A percentile compares a stretch with the other conserved stretches of the same genome.
Evolutionary conservation across 2,113 vertebrate genomes (phyloP).

Genomic region (Otocyon megalotis): DNA sequence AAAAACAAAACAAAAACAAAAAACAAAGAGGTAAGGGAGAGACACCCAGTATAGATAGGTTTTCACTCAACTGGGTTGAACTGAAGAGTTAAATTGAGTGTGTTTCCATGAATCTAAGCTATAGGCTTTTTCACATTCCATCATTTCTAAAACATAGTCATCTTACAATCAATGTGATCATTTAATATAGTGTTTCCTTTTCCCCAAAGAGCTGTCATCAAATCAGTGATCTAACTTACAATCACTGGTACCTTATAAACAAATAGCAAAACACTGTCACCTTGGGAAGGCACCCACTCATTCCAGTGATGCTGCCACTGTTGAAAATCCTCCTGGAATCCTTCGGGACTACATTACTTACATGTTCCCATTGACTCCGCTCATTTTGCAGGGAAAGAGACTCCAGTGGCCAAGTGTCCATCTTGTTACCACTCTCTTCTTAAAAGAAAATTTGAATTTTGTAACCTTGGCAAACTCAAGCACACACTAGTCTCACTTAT

Average conservation of each 20-base stretch:
- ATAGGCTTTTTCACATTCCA: background rate
- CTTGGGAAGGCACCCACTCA: background rate
- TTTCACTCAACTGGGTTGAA: background rate
- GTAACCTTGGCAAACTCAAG: background rate
- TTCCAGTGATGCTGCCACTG: background rate
- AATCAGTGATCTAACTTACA: slow-evolving; percentile 15
- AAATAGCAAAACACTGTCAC: background rate
- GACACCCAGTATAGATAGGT: background rate
- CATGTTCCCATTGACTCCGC: background rate
- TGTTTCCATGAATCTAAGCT: background rate
- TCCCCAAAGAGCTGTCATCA: slow-evolving; percentile 41
- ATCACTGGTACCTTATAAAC: slow-evolving; percentile 42
- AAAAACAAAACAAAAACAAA: background rate
- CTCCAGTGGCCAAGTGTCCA: accelerated
- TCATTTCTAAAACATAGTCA: slow-evolving; percentile 27
- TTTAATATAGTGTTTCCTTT: background rate
- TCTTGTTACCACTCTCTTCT: background rate
- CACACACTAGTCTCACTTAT: background rate
- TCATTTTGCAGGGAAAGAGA: background rate
- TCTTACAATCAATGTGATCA: background rate
- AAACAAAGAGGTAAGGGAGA: background rate
- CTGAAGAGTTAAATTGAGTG: background rate
- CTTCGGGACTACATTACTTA: background rate
- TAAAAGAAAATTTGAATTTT: background rate
- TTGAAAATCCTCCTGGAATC: background rate